Percentiles rank a stretch among this genome's conserved stretches.
phyloP scores from a whole-genome alignment of 2,113 vertebrate species.

The Poecilia latipinna region DNA sequence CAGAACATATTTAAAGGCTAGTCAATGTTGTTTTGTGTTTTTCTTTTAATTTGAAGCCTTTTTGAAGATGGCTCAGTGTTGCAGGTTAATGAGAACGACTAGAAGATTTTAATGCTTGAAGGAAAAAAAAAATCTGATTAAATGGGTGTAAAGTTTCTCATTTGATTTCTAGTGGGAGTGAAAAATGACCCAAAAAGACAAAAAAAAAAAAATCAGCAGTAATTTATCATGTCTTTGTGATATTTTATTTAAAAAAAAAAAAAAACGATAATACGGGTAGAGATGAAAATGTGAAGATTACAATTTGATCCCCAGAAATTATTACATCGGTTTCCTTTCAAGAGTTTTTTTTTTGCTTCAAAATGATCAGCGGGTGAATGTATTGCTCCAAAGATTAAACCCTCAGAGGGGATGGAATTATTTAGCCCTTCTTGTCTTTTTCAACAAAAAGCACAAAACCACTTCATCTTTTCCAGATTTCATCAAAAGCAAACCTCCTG shows the following conservation, averaged over 20 bases:
- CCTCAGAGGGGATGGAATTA: background rate
- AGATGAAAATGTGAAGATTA: background rate
- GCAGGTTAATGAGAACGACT: slow-evolving; percentile 8
- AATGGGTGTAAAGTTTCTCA: background rate
- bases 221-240: background rate
- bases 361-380: background rate
- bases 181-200: background rate
- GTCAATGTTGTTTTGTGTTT: background rate
- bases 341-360: background rate
- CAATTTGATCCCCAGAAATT: background rate
- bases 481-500: background rate
- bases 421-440: background rate
- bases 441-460: background rate
- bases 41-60: slow-evolving; percentile 27
- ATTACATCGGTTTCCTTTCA: background rate
- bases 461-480: background rate
- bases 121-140: slow-evolving; percentile 9
- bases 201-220: background rate
- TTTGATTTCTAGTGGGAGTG: slow-evolving; percentile 17
- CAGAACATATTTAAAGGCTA: slow-evolving; percentile 27
- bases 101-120: slow-evolving; percentile 41
- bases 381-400: slow-evolving; percentile 44
- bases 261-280: background rate
- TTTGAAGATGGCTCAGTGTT: background rate
- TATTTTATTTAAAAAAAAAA: background rate